Conservation (phyloP, 2,888 invertebrate genomes). For the Acrocyrtus sp. region DNA sequence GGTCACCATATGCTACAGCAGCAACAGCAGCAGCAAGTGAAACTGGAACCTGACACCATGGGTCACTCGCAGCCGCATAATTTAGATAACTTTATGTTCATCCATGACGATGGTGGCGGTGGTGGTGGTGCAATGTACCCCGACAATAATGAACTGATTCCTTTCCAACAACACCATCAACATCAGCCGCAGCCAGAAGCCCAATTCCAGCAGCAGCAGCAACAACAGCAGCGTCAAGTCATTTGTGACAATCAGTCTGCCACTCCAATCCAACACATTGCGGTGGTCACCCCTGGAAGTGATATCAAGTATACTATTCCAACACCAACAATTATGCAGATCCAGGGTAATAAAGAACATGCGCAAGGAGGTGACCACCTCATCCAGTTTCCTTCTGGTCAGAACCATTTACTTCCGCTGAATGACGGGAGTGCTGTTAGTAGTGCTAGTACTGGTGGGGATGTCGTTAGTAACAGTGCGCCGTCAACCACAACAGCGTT, state of each 20-base stretch:
- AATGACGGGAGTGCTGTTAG: conserved; percentile 1
- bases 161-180: conserved; percentile 39
- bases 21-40: no score
- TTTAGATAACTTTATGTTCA: conserved; percentile 42
- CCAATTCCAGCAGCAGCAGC: conserved; percentile 41
- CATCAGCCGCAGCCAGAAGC: conserved; percentile 36
- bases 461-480: neutral
- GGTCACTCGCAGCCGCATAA: conserved; percentile 39
- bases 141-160: conserved; percentile 44
- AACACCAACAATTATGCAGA: conserved; percentile 40
- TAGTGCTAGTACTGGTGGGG: conserved; percentile 1
- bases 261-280: conserved; percentile 44
- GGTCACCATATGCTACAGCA: conserved; percentile 34
- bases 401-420: conserved; percentile 12
- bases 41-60: conserved; percentile 46
- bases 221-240: conserved; percentile 19
- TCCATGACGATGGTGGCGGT: conserved; percentile 20
- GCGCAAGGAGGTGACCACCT: conserved; percentile 36
- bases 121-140: conserved; percentile 38
- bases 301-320: conserved; percentile 54
- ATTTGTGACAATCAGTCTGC: conserved; percentile 15
- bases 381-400: conserved; percentile 43
- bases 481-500: conserved; percentile 17
- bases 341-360: conserved; percentile 46
- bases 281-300: conserved; percentile 51